Percentiles rank a stretch among this genome's conserved stretches.
Conservation (phyloP, 2,888 invertebrate species). For the Monoplex corrugatus region DNA sequence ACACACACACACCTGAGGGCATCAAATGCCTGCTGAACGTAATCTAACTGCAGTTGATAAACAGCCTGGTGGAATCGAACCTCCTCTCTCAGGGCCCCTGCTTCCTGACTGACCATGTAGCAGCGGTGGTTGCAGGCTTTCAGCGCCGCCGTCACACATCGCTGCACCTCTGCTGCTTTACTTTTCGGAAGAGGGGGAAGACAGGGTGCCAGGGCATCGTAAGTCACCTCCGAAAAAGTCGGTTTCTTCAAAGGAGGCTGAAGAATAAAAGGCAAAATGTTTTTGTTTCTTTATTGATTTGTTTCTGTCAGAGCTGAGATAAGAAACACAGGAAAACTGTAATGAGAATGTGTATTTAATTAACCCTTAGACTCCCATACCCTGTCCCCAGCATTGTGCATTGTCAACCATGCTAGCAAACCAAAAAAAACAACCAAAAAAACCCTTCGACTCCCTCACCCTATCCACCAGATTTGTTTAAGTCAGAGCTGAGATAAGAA, state of each 20-base stretch:
- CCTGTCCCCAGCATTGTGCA: too few relatives aligned
- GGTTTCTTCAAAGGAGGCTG: slow-evolving; percentile 74
- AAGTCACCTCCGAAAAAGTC: slow-evolving; percentile 68
- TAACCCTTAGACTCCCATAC: too few relatives aligned
- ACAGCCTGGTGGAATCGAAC: slow-evolving; percentile 74
- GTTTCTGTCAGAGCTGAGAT: too few relatives aligned
- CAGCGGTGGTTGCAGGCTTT: slow-evolving; percentile 71
- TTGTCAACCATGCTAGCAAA: too few relatives aligned
- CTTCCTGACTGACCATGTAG: slow-evolving; percentile 70
- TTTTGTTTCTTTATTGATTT: too few relatives aligned
- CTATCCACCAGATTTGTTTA: too few relatives aligned
- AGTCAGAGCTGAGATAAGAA: too few relatives aligned
- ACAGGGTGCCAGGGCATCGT: slow-evolving; percentile 67
- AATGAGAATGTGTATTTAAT: too few relatives aligned
- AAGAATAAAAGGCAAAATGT: too few relatives aligned
- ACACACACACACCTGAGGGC: slow-evolving; percentile 68
- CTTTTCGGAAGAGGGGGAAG: slow-evolving; percentile 69
- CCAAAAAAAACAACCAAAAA: too few relatives aligned
- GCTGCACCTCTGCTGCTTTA: slow-evolving; percentile 64
- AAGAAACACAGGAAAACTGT: too few relatives aligned
- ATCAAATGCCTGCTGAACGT: slow-evolving; percentile 70
- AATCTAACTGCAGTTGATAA: slow-evolving; percentile 72
- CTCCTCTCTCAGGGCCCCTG: slow-evolving; percentile 68
- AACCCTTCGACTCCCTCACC: too few relatives aligned
- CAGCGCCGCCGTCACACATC: slow-evolving; percentile 67